phyloP scores from a whole-genome alignment of 2,888 invertebrate species.

The Blomia tropicalis region DNA sequence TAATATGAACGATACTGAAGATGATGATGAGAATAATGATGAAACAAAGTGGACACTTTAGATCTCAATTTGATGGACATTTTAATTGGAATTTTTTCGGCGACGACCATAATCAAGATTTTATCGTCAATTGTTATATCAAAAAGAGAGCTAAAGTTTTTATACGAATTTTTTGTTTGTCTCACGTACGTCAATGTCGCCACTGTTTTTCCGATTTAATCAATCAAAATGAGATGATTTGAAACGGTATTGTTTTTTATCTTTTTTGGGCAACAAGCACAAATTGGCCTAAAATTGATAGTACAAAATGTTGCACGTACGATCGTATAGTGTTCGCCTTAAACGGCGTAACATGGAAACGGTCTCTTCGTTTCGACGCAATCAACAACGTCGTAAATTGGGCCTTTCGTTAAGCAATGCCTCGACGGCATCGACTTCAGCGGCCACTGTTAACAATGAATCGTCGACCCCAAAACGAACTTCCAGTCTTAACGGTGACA shows the following conservation, averaged over 20 bases:
- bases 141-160: too few species aligned
- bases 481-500: not conserved
- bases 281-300: too few species aligned
- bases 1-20: too few species aligned
- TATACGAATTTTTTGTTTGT: too few species aligned
- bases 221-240: too few species aligned
- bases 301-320: constrained; percentile 28
- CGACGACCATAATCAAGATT: too few species aligned
- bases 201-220: too few species aligned
- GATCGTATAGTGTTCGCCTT: constrained; percentile 30
- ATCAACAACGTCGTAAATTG: constrained; percentile 25
- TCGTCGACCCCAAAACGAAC: not conserved
- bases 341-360: constrained; percentile 28
- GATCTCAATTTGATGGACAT: not conserved
- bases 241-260: too few species aligned
- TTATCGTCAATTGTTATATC: too few species aligned
- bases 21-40: too few species aligned
- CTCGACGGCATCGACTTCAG: not conserved
- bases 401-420: not conserved
- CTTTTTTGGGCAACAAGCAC: too few species aligned
- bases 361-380: constrained; percentile 28
- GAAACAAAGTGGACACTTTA: not conserved
- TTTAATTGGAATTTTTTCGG: not conserved
- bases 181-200: too few species aligned
- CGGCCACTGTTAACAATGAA: not conserved